Percentiles rank a stretch among this genome's conserved stretches.
Evolutionary conservation across 2,113 vertebrate genomes (phyloP).

Genomic region (Emydocephalus ijimae): DNA sequence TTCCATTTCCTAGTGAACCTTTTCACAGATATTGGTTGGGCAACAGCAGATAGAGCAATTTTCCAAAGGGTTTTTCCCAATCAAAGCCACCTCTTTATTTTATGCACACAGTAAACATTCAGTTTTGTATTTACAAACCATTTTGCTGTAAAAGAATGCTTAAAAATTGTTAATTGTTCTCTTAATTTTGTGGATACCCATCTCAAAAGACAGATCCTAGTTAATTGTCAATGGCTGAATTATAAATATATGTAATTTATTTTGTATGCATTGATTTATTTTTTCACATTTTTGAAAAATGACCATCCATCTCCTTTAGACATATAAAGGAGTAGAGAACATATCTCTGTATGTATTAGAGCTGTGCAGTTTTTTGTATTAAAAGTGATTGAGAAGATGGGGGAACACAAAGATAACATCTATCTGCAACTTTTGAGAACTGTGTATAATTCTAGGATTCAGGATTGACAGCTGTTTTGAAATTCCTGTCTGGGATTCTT

Average conservation of each 20-base stretch:
- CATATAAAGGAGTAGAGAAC: neutral
- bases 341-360: neutral
- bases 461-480: slow-evolving; percentile 54
- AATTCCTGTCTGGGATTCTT: slow-evolving; percentile 44
- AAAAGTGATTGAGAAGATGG: neutral
- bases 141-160: neutral
- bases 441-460: neutral
- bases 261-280: neutral
- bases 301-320: neutral
- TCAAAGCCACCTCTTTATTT: neutral
- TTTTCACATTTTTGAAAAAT: neutral
- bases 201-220: neutral
- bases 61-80: neutral
- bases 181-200: neutral
- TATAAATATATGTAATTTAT: neutral
- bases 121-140: neutral
- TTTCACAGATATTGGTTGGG: neutral
- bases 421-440: neutral
- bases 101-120: neutral
- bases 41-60: neutral
- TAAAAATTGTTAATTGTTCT: neutral
- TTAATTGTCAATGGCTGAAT: neutral
- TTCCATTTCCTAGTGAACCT: neutral
- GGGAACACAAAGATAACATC: neutral
- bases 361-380: neutral